phyloP scores from a whole-genome alignment of 1,140 invertebrate species.

The Pseudomyrmex concolor region DNA sequence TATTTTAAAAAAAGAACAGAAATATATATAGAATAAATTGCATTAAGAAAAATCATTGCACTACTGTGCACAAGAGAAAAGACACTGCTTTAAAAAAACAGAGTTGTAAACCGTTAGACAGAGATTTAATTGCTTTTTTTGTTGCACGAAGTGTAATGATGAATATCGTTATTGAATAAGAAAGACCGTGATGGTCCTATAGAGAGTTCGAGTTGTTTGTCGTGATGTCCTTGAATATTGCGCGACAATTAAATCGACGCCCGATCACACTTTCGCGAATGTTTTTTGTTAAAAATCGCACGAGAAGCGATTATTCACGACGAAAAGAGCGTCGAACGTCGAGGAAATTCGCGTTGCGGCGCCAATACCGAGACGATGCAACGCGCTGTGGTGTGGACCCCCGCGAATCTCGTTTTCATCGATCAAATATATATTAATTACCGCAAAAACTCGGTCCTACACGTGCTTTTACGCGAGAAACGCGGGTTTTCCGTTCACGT shows the following conservation, averaged over 20 bases:
- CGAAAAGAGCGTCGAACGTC: not conserved
- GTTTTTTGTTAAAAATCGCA: not conserved
- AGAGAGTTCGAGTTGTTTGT: slow-evolving; percentile 64
- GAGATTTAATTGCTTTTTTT: not conserved
- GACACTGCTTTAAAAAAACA: not conserved
- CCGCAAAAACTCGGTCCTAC: slow-evolving; percentile 20
- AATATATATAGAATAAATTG: not conserved
- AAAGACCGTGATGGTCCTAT: slow-evolving; percentile 5
- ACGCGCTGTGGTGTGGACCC: not conserved
- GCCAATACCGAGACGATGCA: slow-evolving; percentile 46
- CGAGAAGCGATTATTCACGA: not conserved
- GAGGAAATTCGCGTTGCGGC: slow-evolving; percentile 34
- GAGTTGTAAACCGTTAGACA: not conserved
- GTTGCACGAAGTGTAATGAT: not conserved
- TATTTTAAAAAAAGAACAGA: not conserved
- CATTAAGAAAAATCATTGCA: not conserved
- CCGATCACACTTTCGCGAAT: not conserved
- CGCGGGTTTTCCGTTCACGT: slow-evolving; percentile 21
- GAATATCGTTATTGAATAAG: slow-evolving; percentile 26
- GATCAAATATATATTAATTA: slow-evolving; percentile 14
- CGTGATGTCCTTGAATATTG: slow-evolving; percentile 75
- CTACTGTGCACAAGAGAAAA: not conserved
- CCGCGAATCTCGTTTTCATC: slow-evolving; percentile 24
- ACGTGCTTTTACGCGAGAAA: slow-evolving; percentile 3
- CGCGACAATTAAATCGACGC: slow-evolving; percentile 11